phyloP scores from a whole-genome alignment of 2,797 vertebrate genomes.

The Enteromius unitaeniatus region DNA sequence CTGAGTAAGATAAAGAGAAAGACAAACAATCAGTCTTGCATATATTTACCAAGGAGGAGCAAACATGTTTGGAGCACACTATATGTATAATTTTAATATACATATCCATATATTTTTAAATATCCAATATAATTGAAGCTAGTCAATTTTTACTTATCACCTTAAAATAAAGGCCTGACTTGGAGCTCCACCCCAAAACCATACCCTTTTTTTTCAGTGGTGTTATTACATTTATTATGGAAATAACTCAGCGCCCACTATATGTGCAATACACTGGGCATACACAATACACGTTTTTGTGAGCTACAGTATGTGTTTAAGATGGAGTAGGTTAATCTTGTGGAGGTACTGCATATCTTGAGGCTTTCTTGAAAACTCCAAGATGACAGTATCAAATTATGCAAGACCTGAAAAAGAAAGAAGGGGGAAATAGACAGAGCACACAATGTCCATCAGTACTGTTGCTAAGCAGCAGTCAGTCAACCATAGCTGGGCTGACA shows the following conservation, averaged over 20 bases:
- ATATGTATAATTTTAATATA: not conserved
- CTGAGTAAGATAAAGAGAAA: not conserved
- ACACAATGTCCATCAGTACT: conserved; percentile 56
- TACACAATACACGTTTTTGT: not conserved
- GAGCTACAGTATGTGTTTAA: not conserved
- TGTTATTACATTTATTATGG: not conserved
- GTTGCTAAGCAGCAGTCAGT: conserved; percentile 75
- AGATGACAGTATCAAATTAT: conserved; percentile 38
- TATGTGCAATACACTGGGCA: not conserved
- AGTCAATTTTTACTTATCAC: not conserved
- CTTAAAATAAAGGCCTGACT: not conserved
- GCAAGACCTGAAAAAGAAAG: conserved; percentile 38
- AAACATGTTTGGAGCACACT: not conserved
- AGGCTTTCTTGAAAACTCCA: conserved; percentile 22
- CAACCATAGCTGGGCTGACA: conserved; percentile 64
- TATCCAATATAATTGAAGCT: not conserved
- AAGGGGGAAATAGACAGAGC: conserved; percentile 51
- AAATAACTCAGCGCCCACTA: not conserved
- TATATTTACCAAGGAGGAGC: not conserved
- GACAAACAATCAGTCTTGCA: not conserved
- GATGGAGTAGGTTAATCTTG: not conserved
- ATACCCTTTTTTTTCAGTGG: not conserved
- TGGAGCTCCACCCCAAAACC: not conserved
- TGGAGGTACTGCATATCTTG: not conserved
- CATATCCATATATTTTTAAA: not conserved